Evolutionary conservation across 2,113 vertebrate genomes (phyloP), one percentile per base, ranked within the genome.

Genomic region (Psilopogon haemacephalus): DNA sequence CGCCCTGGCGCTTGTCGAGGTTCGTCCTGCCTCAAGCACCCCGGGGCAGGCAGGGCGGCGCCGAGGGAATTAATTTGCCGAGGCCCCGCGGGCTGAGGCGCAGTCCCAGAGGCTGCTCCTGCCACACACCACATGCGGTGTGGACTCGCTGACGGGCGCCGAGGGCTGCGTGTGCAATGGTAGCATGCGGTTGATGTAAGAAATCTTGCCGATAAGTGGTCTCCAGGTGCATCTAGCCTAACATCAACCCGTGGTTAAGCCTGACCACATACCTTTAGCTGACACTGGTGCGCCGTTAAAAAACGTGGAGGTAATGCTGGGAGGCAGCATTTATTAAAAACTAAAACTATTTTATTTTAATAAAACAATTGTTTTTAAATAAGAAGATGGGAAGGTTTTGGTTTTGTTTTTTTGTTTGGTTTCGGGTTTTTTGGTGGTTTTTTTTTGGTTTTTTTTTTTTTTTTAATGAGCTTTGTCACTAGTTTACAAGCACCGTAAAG

Each of bases 131-230:
- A 5, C 48, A 5, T 3, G 32, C 9, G 40, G 68, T 17, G n/a
- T 3, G 56, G n/a, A 3, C 19, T n/a, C 30, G 13, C 37, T 18
- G 3, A 3, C 4, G 4, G 38, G 80, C 2, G 2, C 4, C 7
- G 38, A 37, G n/a, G 17, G 38, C 32, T 38, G 54, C 5, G 14
- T 9, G 50, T 27, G 44, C 17, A 0, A 7, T 6, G 3, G 2
- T 1, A 46, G 63, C 3, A 24, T 87, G 86, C 12, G 54, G 68
- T 33, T 9, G 56, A 12, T 8, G 80, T 52, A 69, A 30, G 59
- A 12, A 78, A 20, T 7, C 20, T 76, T 5, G 27, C 50, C 74
- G 0, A 12, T 4, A 24, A 30, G 80, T 5, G 76, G 72, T 77
- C 37, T 59, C 60, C 4, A 17, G 9, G 33, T 52, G 74, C 42